Evolutionary conservation across 2,797 vertebrate genomes (phyloP).

Genomic region (Rhabdophis nuchalis): DNA sequence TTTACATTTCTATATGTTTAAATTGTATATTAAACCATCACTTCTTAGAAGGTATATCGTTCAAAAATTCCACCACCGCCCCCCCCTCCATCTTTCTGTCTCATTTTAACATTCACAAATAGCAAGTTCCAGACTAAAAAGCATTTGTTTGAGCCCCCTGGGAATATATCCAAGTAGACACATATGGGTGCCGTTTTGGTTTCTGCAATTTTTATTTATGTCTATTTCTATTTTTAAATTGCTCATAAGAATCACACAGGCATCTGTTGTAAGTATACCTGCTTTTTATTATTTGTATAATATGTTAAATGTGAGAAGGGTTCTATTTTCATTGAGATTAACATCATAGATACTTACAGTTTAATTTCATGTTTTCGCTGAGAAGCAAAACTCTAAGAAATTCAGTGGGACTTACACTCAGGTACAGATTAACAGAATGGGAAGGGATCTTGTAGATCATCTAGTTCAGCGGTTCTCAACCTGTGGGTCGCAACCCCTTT

Average conservation of each 20-base stretch:
- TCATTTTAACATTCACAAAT: neutral
- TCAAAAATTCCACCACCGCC: neutral
- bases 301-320: neutral
- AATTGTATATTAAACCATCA: neutral
- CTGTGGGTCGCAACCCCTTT: too few relatives aligned
- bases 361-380: neutral
- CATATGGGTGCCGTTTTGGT: neutral
- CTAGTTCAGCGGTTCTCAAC: too few relatives aligned
- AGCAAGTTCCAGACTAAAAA: conserved; percentile 1
- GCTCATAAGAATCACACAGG: neutral
- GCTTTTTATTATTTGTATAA: neutral
- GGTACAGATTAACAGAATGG: too few relatives aligned
- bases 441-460: too few relatives aligned
- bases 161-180: neutral
- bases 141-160: neutral
- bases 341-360: neutral
- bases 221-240: conserved; percentile 9
- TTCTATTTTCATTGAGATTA: neutral
- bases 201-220: neutral
- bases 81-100: neutral
- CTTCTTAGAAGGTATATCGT: neutral
- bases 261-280: neutral
- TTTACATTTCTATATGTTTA: neutral
- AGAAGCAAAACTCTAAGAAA: neutral
- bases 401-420: neutral